A percentile compares a stretch with the other conserved stretches of the same genome.
phyloP scores from a whole-genome alignment of 2,888 invertebrate species.

The Tyria jacobaeae region DNA sequence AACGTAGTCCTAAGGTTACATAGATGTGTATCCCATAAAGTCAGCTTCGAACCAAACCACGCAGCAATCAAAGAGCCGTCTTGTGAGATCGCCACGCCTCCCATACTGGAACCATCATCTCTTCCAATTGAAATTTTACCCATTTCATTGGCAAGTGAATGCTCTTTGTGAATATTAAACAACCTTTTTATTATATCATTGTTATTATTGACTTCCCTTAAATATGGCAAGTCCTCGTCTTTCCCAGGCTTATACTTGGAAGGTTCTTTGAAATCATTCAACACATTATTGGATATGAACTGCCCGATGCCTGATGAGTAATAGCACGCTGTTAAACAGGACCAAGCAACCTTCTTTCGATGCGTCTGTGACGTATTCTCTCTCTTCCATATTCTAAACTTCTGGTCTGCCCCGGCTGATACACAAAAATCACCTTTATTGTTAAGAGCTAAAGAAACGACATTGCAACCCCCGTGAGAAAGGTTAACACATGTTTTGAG shows the following conservation, averaged over 20 bases:
- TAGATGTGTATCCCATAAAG: slow-evolving; percentile 78
- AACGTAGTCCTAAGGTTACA: slow-evolving; percentile 74
- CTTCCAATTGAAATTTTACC: slow-evolving; percentile 49
- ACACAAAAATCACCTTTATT: slow-evolving; percentile 74
- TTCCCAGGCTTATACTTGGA: slow-evolving; percentile 45
- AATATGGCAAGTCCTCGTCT: slow-evolving; percentile 59
- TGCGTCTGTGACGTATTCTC: slow-evolving; percentile 54
- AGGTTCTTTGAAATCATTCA: slow-evolving; percentile 70
- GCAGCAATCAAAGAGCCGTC: slow-evolving; percentile 83
- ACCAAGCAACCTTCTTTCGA: slow-evolving; percentile 61
- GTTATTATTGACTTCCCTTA: slow-evolving; percentile 48
- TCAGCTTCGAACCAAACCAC: slow-evolving; percentile 81
- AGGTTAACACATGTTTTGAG: slow-evolving; percentile 78
- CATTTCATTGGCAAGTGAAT: slow-evolving; percentile 47
- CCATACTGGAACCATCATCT: slow-evolving; percentile 69
- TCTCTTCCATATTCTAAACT: slow-evolving; percentile 77
- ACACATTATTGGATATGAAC: slow-evolving; percentile 65
- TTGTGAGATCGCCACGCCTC: slow-evolving; percentile 78
- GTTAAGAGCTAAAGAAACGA: slow-evolving; percentile 72
- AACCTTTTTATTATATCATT: slow-evolving; percentile 69
- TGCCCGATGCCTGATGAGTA: slow-evolving; percentile 76
- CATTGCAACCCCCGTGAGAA: slow-evolving; percentile 77
- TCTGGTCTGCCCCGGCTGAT: slow-evolving; percentile 79
- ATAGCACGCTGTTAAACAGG: slow-evolving; percentile 78
- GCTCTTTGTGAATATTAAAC: slow-evolving; percentile 72